phyloP scores from a whole-genome alignment of 2,888 invertebrate species.

The Coleophora flavipennella region DNA sequence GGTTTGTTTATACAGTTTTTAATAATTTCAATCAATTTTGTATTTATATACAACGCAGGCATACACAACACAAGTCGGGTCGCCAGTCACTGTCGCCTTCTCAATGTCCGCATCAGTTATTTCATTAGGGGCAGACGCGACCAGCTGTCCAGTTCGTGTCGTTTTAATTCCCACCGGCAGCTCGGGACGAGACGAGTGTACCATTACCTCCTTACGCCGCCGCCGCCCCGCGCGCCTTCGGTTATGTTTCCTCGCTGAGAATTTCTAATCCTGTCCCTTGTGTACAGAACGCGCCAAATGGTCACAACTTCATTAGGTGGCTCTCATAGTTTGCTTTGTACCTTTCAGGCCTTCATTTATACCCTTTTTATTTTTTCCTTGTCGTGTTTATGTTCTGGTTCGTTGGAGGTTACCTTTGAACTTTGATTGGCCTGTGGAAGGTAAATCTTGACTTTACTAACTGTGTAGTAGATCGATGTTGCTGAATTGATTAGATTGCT shows the following conservation, averaged over 20 bases:
- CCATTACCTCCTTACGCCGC: too few relatives aligned
- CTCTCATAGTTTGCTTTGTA: slow-evolving; percentile 50
- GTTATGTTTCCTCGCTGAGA: slow-evolving; percentile 23
- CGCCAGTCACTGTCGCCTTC: not conserved
- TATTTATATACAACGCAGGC: too few relatives aligned
- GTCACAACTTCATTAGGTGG: slow-evolving; percentile 56
- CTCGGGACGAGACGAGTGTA: too few relatives aligned
- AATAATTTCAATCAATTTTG: too few relatives aligned
- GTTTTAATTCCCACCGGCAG: slow-evolving; percentile 11
- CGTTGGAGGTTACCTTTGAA: slow-evolving; percentile 21
- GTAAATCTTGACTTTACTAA: too few relatives aligned
- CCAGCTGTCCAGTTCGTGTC: slow-evolving; percentile 8
- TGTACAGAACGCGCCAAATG: slow-evolving; percentile 43
- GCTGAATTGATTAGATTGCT: too few relatives aligned
- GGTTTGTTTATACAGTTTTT: too few relatives aligned
- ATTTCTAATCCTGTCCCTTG: slow-evolving; percentile 52
- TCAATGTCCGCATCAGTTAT: slow-evolving; percentile 13
- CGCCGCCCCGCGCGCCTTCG: too few relatives aligned
- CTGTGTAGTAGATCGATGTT: too few relatives aligned
- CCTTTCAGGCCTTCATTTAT: slow-evolving; percentile 34
- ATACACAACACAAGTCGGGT: too few relatives aligned
- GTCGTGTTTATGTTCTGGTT: slow-evolving; percentile 35
- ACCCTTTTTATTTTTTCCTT: slow-evolving; percentile 35
- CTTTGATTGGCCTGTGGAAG: slow-evolving; percentile 3
- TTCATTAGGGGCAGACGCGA: slow-evolving; percentile 17